These are phyloP conservation scores for Drosophila borealis DNA, from an alignment of 2,888 invertebrate genomes.

Conservation along the genomic window DNA sequence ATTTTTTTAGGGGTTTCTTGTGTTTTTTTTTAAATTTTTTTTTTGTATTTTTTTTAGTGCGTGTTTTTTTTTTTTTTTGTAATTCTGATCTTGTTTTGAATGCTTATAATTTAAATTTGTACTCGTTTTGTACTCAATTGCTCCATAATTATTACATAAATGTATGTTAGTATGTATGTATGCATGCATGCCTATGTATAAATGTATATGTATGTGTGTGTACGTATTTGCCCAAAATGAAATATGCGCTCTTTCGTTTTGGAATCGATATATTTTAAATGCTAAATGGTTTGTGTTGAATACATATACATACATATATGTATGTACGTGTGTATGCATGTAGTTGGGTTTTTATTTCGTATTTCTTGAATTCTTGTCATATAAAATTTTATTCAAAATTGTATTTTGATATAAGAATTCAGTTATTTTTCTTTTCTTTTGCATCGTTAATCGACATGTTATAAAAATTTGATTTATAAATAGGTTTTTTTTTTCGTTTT, in stretches of 20 bases:
- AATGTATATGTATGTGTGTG: slow-evolving; percentile 40
- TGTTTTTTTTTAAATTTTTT: slow-evolving; percentile 17
- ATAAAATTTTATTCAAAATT: slow-evolving; percentile 76
- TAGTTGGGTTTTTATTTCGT: slow-evolving; percentile 31
- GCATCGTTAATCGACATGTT: slow-evolving; percentile 57
- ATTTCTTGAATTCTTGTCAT: slow-evolving; percentile 15
- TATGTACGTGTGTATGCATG: slow-evolving; percentile 14
- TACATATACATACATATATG: slow-evolving; percentile 56
- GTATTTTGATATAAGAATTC: slow-evolving; percentile 79
- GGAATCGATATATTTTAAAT: slow-evolving; percentile 2
- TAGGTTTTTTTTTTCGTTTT: slow-evolving; percentile 30
- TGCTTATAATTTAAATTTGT: slow-evolving; percentile 81
- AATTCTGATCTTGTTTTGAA: slow-evolving; percentile 46
- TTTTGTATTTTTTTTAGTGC: slow-evolving; percentile 20
- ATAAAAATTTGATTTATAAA: slow-evolving; percentile 62
- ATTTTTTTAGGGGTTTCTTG: slow-evolving; percentile 4
- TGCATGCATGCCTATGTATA: slow-evolving; percentile 41
- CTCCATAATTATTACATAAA: slow-evolving; percentile 75
- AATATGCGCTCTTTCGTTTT: neutral
- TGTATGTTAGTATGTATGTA: slow-evolving; percentile 56
- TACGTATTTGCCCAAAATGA: slow-evolving; percentile 24
- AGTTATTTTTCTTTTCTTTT: slow-evolving; percentile 26
- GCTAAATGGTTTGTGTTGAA: too few relatives aligned
- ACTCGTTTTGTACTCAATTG: slow-evolving; percentile 83
- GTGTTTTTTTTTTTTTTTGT: slow-evolving; percentile 22